These are phyloP conservation scores for Pseudopleuronectes americanus DNA, from an alignment of 2,797 vertebrate species.

Conservation along the genomic window DNA sequence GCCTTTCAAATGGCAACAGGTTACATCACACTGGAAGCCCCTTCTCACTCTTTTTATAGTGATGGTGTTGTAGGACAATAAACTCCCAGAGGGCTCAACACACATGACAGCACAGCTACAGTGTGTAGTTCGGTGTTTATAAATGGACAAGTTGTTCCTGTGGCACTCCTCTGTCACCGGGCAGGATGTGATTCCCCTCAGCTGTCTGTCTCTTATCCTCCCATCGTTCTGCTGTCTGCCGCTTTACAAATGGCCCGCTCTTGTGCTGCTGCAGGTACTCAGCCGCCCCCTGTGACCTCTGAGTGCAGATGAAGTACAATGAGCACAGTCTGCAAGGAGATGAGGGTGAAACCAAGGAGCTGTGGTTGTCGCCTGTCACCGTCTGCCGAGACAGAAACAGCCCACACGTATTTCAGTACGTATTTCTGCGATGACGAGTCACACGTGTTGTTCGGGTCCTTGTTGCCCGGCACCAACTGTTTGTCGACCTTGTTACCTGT, in stretches of 20 bases:
- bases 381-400: constrained; percentile 31
- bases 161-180: constrained; percentile 54
- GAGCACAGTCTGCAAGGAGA: constrained; percentile 32
- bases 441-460: background rate
- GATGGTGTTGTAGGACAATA: constrained; percentile 40
- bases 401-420: constrained; percentile 13
- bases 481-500: too few relatives aligned
- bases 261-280: constrained; percentile 25
- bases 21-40: constrained; percentile 47
- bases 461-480: background rate
- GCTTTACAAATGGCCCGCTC: constrained; percentile 64
- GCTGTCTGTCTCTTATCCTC: constrained; percentile 33
- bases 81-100: constrained; percentile 13
- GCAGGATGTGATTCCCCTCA: constrained; percentile 31
- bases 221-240: constrained; percentile 72
- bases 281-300: constrained; percentile 1
- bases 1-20: constrained; percentile 1
- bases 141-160: constrained; percentile 37
- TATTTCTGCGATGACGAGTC: background rate
- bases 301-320: constrained; percentile 24
- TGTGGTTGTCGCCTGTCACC: constrained; percentile 32
- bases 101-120: background rate
- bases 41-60: background rate
- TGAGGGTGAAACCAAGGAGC: constrained; percentile 35
- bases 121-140: constrained; percentile 56